Evolutionary conservation across 2,797 vertebrate species (phyloP).

Genomic region (Chanos chanos): DNA sequence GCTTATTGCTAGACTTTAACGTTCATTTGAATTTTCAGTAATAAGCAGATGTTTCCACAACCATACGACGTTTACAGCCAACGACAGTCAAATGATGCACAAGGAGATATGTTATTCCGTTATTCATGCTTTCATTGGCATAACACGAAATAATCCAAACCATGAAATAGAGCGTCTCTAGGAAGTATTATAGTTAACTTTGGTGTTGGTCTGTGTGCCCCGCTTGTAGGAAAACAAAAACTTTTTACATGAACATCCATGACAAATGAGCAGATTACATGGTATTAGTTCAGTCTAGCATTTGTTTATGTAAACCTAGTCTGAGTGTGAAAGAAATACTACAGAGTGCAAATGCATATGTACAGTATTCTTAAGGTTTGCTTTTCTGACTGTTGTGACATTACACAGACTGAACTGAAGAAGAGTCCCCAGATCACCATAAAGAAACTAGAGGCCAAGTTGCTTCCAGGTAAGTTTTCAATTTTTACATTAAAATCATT

Average conservation of each 20-base stretch:
- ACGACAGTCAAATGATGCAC: too few relatives aligned
- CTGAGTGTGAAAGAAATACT: background rate
- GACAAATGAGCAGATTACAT: too few relatives aligned
- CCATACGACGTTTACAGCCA: too few relatives aligned
- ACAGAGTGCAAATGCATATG: background rate
- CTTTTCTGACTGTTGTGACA: background rate
- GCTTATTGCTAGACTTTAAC: constrained; percentile 10
- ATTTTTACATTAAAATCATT: background rate
- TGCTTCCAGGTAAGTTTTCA: constrained; percentile 83
- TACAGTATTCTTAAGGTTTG: background rate
- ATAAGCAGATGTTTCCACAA: too few relatives aligned
- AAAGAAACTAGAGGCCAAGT: constrained; percentile 87
- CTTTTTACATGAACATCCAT: too few relatives aligned
- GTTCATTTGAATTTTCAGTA: background rate
- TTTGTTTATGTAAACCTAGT: background rate
- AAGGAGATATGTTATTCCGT: background rate
- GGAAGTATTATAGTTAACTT: too few relatives aligned
- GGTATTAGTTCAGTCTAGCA: background rate
- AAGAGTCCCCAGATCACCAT: constrained; percentile 78
- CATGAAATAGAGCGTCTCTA: too few relatives aligned
- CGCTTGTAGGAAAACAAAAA: too few relatives aligned
- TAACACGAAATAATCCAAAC: too few relatives aligned
- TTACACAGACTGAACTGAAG: constrained; percentile 78
- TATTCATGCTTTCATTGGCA: background rate
- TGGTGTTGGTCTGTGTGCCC: too few relatives aligned